Evolutionary conservation across 1,140 invertebrate species (phyloP).

Genomic region (Polyergus mexicanus): DNA sequence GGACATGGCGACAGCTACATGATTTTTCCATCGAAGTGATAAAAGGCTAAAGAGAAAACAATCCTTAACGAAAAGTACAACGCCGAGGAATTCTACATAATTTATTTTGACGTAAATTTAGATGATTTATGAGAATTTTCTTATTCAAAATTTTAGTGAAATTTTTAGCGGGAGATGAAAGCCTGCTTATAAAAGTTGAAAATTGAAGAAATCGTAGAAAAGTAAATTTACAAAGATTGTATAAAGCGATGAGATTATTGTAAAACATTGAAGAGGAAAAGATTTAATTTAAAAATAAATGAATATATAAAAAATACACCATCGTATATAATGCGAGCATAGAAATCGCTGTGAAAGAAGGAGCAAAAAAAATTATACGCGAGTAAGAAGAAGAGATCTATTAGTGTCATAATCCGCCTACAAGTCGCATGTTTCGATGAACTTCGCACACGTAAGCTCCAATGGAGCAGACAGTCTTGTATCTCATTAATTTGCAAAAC

Average conservation of each 20-base stretch:
- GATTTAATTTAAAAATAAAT: not conserved
- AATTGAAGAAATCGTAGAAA: not conserved
- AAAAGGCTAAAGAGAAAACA: not conserved
- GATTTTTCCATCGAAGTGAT: conserved; percentile 24
- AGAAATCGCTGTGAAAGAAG: not conserved
- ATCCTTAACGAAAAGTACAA: not conserved
- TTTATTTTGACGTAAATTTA: not conserved
- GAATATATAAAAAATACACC: not conserved
- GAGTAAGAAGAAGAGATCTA: not conserved
- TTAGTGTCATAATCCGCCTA: conserved; percentile 2
- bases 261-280: not conserved
- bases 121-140: not conserved
- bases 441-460: not conserved
- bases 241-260: not conserved
- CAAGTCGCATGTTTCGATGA: conserved; percentile 2
- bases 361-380: not conserved
- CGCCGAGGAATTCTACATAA: not conserved
- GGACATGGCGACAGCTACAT: conserved; percentile 12
- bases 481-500: conserved; percentile 48
- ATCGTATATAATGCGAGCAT: not conserved
- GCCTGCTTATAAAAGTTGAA: no score
- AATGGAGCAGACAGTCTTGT: not conserved
- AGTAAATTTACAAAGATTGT: not conserved
- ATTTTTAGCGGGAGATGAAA: not conserved
- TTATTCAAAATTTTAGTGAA: not conserved